Evolutionary conservation across 2,113 vertebrate genomes (phyloP).

Genomic region (Dermatemys mawii): DNA sequence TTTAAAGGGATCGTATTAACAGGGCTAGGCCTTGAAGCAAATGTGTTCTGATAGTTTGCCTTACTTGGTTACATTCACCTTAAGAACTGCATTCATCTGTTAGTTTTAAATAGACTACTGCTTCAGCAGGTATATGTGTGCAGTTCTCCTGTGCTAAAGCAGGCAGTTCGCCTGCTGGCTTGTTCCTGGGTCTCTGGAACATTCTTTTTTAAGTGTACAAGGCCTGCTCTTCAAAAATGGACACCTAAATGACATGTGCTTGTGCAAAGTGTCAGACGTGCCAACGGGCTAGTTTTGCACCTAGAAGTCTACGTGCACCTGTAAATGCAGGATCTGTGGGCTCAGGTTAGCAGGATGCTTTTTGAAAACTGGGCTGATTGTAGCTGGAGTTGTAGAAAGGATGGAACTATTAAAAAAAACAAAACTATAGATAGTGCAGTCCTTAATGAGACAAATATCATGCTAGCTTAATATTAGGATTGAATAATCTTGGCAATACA

Average conservation of each 20-base stretch:
- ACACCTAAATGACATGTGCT: not conserved
- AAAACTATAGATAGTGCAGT: not conserved
- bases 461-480: conserved; percentile 10
- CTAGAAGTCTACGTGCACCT: not conserved
- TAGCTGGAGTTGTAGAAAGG: not conserved
- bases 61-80: not conserved
- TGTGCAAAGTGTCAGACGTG: not conserved
- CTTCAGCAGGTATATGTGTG: not conserved
- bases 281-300: not conserved
- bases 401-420: not conserved
- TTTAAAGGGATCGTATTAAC: not conserved
- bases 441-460: conserved; percentile 50
- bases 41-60: not conserved
- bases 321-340: not conserved
- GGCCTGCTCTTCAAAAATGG: not conserved
- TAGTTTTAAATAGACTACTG: not conserved
- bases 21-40: not conserved
- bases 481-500: conserved; percentile 32
- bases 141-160: not conserved
- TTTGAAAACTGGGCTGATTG: not conserved
- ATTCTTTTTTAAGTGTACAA: not conserved
- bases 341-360: not conserved
- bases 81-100: not conserved
- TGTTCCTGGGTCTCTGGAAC: not conserved
- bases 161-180: not conserved